Evolutionary conservation across 64 coral and sea anemone genomes (phyloP).

Genomic region (Trachythela sp.): DNA sequence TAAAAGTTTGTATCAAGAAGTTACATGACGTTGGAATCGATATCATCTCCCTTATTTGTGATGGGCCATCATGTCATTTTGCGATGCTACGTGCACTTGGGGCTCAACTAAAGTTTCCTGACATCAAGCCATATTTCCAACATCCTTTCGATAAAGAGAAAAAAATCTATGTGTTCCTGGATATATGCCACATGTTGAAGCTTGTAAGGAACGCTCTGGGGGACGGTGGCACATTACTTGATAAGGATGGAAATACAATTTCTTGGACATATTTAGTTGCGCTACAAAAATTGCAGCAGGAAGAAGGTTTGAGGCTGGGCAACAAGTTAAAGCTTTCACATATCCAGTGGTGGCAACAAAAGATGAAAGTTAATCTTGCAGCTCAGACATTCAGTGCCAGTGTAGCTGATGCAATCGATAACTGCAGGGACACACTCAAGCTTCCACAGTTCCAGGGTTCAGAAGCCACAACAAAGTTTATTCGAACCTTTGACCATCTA

Average conservation of each 20-base stretch:
- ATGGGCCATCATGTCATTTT: too few relatives aligned
- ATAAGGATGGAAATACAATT: too few relatives aligned
- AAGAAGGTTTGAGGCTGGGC: not conserved
- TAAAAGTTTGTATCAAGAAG: not conserved
- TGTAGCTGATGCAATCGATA: not conserved
- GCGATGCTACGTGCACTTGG: not conserved
- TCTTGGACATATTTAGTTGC: not conserved
- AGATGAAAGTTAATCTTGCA: constrained; percentile 27
- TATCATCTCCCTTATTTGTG: too few relatives aligned
- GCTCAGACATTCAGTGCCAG: not conserved
- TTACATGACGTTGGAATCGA: not conserved
- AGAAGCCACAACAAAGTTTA: not conserved
- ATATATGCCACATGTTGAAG: too few relatives aligned
- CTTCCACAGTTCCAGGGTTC: not conserved
- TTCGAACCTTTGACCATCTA: not conserved
- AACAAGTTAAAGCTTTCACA: constrained; percentile 23
- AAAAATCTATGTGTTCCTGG: not conserved
- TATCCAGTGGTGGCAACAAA: not conserved
- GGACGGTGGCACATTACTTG: constrained; percentile 14
- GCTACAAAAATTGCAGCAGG: not conserved
- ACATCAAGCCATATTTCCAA: not conserved
- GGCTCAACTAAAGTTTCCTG: not conserved
- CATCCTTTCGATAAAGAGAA: not conserved
- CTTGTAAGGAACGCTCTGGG: constrained; percentile 6
- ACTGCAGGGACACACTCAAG: not conserved